Base-by-base conservation (phyloP, 2,113 vertebrate genomes). In the Triplophysa dalaica region DNA sequence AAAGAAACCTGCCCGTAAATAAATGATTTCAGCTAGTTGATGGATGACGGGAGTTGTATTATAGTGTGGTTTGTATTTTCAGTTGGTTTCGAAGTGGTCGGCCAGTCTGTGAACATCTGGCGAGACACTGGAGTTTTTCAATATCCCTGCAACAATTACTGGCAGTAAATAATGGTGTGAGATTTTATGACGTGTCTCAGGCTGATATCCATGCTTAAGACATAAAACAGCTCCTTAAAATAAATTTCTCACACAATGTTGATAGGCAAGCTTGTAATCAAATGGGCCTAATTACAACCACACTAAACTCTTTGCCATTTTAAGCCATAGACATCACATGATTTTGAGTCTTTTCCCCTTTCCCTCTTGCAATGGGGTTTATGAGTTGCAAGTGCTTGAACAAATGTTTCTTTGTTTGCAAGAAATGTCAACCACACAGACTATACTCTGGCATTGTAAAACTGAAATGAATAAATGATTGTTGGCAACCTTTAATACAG, bases 401-500 rank as follows among this genome's bases (percentile, higher is more conserved):
- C 77, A 88, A 88, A 77, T 52, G 65, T 72, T 67, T 75, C 73
- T 70, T 77, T 87, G 56, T 82, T 74, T 83, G 82, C 41, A 81
- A 78, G 61, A 78, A 78, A 77, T 64, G 87, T 84, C 85, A 86
- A 81, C 58, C 87, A 85, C 26, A 69, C 29, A 70, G 68, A 77
- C 83, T 75, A 66, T 76, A 26, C 29, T 68, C 70, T 81, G 70
- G 81, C 75, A 78, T 84, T 86, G 82, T 87, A 85, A 88, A 84
- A 72, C 87, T 82, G 65, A 86, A 81, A 83, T 83, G 56, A 54
- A 66, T 81, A 86, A 85, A 86, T 82, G 81, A 84, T 77, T 84
- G 87, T 87, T 87, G 89, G 89, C 90, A 73, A 78, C 75, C 66
- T 43, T 78, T 70, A 81, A 75, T 83, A 81, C 80, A 85, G 85